Evolutionary conservation across 2,113 vertebrate species (phyloP).

Genomic region (Cynoglossus semilaevis): DNA sequence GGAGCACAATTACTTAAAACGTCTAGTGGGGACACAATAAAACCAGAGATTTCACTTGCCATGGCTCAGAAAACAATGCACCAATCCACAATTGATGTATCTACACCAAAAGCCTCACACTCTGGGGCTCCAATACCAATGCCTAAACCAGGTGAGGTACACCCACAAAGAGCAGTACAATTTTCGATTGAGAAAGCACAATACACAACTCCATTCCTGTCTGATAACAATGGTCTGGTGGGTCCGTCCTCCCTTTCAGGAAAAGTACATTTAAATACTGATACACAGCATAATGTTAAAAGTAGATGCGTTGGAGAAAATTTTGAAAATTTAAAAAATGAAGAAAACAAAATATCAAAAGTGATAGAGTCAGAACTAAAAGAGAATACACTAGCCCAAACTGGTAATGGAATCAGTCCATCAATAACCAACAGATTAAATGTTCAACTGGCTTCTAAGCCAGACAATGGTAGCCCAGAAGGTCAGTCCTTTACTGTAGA

Average conservation of each 20-base stretch:
- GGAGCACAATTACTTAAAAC: slow-evolving; percentile 46
- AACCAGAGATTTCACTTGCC: slow-evolving; percentile 48
- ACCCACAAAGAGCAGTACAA: slow-evolving; percentile 43
- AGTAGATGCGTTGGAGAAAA: slow-evolving; percentile 11
- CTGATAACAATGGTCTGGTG: slow-evolving; percentile 29
- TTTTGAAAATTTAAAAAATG: slow-evolving; percentile 16
- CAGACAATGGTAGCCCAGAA: slow-evolving; percentile 4
- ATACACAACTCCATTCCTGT: slow-evolving; percentile 28
- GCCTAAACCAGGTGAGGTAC: slow-evolving; percentile 65
- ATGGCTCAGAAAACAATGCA: slow-evolving; percentile 55
- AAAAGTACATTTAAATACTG: slow-evolving; percentile 43
- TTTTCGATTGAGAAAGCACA: slow-evolving; percentile 34
- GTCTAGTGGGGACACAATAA: slow-evolving; percentile 45
- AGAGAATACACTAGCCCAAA: slow-evolving; percentile 7
- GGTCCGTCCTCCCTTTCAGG: slow-evolving; percentile 27
- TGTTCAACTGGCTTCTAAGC: slow-evolving; percentile 7
- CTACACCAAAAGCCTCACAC: slow-evolving; percentile 55
- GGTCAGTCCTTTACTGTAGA: slow-evolving; percentile 2
- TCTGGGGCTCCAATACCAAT: slow-evolving; percentile 60
- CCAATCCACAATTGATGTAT: slow-evolving; percentile 55
- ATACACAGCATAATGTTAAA: slow-evolving; percentile 29
- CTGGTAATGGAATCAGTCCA: slow-evolving; percentile 5
- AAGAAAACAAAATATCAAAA: slow-evolving; percentile 10
- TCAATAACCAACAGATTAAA: slow-evolving; percentile 2
- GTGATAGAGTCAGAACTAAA: slow-evolving; percentile 11